These are phyloP conservation scores for Scaptomyza reducta DNA, from an alignment of 2,888 invertebrate genomes.

Conservation along the genomic window DNA sequence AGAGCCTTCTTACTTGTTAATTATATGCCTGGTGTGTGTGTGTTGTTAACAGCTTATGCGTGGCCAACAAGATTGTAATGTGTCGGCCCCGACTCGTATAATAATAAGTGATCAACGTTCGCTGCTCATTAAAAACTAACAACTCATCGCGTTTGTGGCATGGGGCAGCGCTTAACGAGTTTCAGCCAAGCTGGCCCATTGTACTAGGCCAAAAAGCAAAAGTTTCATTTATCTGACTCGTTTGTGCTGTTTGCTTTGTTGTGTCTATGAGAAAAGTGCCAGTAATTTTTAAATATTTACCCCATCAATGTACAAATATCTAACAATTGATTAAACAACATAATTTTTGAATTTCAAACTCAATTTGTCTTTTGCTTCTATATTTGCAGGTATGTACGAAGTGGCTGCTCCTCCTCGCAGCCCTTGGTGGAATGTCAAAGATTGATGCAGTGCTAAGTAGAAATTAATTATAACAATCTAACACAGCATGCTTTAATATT, in stretches of 20 bases:
- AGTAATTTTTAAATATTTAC: constrained; percentile 48
- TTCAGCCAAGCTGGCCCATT: constrained; percentile 38
- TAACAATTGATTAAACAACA: constrained; percentile 70
- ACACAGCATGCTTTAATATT: constrained; percentile 6
- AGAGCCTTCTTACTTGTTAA: no score
- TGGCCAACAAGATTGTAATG: constrained; percentile 63
- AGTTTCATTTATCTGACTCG: constrained; percentile 54
- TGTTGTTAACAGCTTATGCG: constrained; percentile 49
- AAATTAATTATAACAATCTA: constrained; percentile 43
- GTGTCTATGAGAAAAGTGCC: constrained; percentile 30
- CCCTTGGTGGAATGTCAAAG: constrained; percentile 27
- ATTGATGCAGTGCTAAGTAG: constrained; percentile 67
- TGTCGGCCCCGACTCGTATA: constrained; percentile 25
- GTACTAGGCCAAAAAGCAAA: constrained; percentile 34
- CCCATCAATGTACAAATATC: constrained; percentile 18
- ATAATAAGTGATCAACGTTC: constrained; percentile 55
- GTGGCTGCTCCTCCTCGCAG: not conserved
- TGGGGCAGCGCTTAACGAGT: constrained; percentile 63
- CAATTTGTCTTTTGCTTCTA: constrained; percentile 56
- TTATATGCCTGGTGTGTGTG: constrained; percentile 35
- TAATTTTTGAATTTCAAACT: constrained; percentile 67
- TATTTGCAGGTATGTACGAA: constrained; percentile 65
- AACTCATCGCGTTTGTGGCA: constrained; percentile 58
- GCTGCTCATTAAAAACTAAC: constrained; percentile 60
- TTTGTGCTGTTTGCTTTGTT: constrained; percentile 24